Evolutionary conservation across 2,888 invertebrate species (phyloP), one percentile per base, ranked within the genome.

Genomic region (Leptothorax acervorum): DNA sequence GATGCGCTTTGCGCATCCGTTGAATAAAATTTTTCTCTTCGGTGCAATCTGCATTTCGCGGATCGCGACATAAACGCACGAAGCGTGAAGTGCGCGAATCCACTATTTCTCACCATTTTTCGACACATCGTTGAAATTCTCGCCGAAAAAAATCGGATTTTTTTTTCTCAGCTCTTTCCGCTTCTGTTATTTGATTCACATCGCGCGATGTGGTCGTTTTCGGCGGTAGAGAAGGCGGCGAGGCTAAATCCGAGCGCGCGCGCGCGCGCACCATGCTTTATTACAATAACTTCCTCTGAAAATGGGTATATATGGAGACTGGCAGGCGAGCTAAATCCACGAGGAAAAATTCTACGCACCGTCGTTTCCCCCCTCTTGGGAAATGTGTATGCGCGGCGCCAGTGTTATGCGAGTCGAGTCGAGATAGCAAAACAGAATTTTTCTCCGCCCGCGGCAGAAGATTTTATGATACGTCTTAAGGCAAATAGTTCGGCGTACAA

Each of bases 391-490:
- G 78, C 31, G 63, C 85, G 75, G 45, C 85, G 84, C 79, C 76
- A 71, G 82, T 65, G 84, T 88, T 87, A 87, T 82, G 68, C 74
- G 62, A 83, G 81, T 75, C 75, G 48, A 23, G 39, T 57, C 42
- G 81, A 71, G 68, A 85, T 66, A 73, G 63, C 70, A 31, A 71
- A 53, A 78, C 70, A 51, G 71, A 73, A 83, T 86, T 89, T 87
- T 86, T 89, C 84, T 83, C 84, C 18, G 68, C 71, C 55, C 66
- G 35, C 39, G 82, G 55, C 83, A 55, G 74, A 83, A 85, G 83
- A 81, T 87, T 60, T 84, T 86, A 71, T 63, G 86, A 89, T 86
- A 83, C 82, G 63, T 82, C 84, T 84, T 84, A 83, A 86, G 79
- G 79, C 84, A 60, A 84, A 81, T 84, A 85, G 73, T 86, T 84